A percentile compares a stretch with the other conserved stretches of the same genome.
These are phyloP conservation scores for Syngnathus scovelli DNA, from an alignment of 2,113 vertebrate genomes.

Conservation along the genomic window DNA sequence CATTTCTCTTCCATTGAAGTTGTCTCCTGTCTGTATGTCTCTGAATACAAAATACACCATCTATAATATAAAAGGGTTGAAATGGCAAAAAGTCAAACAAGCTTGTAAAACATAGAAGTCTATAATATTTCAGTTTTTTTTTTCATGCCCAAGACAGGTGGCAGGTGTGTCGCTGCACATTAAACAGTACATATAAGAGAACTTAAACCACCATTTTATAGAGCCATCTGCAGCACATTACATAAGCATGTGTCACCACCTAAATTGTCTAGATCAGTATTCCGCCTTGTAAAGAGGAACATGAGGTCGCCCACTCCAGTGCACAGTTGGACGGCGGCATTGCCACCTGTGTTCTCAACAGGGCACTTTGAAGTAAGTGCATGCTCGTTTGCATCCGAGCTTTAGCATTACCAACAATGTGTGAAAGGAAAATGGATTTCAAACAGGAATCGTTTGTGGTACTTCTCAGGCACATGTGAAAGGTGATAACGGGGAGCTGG, in stretches of 20 bases:
- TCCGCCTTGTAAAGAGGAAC: constrained; percentile 33
- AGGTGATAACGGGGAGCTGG: constrained; percentile 30
- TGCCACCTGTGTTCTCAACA: constrained; percentile 34
- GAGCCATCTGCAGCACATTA: constrained; percentile 11
- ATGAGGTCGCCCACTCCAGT: constrained; percentile 37
- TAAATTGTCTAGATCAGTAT: constrained; percentile 30
- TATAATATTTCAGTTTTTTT: neutral
- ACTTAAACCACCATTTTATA: neutral
- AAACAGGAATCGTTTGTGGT: constrained; percentile 11
- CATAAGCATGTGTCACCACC: constrained; percentile 14
- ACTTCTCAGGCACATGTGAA: constrained; percentile 25
- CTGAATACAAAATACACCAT: constrained; percentile 7
- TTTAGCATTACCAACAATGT: neutral
- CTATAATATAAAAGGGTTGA: constrained; percentile 11
- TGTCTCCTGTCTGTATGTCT: neutral
- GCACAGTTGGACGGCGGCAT: constrained; percentile 32
- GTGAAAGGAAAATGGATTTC: constrained; percentile 12
- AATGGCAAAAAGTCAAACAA: constrained; percentile 4
- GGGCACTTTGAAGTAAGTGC: neutral
- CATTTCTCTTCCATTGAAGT: neutral
- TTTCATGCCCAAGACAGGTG: neutral
- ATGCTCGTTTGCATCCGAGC: neutral
- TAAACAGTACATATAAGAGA: neutral
- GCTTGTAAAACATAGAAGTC: neutral
- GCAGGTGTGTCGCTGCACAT: neutral